phyloP scores from a whole-genome alignment of 1,140 invertebrate species.

The Sinella curviseta region DNA sequence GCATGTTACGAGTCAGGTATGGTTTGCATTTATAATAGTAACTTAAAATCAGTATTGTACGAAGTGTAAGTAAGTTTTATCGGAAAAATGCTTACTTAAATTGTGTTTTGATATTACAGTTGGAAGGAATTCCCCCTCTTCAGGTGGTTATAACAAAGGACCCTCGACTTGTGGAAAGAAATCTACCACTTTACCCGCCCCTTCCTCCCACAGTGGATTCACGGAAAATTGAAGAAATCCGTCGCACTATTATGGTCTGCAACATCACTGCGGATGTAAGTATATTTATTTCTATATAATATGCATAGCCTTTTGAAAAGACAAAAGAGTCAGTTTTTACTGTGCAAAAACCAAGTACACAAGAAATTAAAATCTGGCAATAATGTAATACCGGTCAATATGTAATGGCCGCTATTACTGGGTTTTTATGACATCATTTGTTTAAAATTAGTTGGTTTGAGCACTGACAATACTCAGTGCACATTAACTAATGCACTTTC shows the following conservation, averaged over 20 bases:
- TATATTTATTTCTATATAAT: no score
- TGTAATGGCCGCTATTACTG: no score
- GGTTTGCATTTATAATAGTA: slow-evolving; percentile 24
- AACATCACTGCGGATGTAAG: slow-evolving; percentile 70
- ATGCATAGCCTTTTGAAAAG: no score
- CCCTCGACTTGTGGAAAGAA: slow-evolving; percentile 78
- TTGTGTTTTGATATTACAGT: background rate
- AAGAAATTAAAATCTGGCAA: background rate
- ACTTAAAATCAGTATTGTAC: no score
- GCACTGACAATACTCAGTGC: no score
- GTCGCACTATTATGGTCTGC: slow-evolving; percentile 80
- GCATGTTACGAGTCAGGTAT: slow-evolving; percentile 77
- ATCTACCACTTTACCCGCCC: slow-evolving; percentile 87
- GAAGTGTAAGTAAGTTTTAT: background rate
- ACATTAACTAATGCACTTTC: no score
- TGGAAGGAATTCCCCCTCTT: slow-evolving; percentile 76
- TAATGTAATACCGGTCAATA: no score
- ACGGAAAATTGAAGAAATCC: slow-evolving; percentile 92
- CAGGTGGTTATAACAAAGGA: slow-evolving; percentile 86
- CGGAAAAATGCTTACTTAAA: background rate
- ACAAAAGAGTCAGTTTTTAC: no score
- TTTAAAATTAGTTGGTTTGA: no score
- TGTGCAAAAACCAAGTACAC: background rate
- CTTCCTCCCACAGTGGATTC: slow-evolving; percentile 86
- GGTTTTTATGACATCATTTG: no score